Evolutionary conservation across 2,113 vertebrate genomes (phyloP).

Genomic region (Salvelinus alpinus): DNA sequence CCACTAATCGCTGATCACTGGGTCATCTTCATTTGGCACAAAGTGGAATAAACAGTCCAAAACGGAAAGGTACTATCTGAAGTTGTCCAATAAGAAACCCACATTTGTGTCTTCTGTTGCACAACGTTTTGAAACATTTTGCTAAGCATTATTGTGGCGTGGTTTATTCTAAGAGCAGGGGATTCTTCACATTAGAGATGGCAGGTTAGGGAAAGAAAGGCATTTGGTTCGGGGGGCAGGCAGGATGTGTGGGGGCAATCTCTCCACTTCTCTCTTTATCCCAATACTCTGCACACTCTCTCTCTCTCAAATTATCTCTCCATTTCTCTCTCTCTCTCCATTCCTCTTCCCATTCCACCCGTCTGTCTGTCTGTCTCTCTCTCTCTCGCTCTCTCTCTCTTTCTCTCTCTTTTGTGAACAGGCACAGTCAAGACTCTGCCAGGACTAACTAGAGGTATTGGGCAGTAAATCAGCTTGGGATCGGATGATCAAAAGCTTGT

Average conservation of each 20-base stretch:
- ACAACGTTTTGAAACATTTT: neutral
- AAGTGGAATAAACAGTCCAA: no score
- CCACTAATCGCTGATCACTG: no score
- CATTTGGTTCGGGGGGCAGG: slow-evolving; percentile 14
- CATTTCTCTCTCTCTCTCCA: neutral
- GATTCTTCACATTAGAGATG: slow-evolving; percentile 37
- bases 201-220: slow-evolving; percentile 2
- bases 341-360: no score
- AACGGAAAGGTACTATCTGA: no score
- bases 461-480: slow-evolving; percentile 61
- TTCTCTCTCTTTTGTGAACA: slow-evolving; percentile 18
- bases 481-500: slow-evolving; percentile 60
- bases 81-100: no score
- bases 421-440: slow-evolving; percentile 48
- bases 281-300: neutral
- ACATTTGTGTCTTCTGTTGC: no score
- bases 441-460: slow-evolving; percentile 55
- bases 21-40: no score
- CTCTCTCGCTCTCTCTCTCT: slow-evolving; percentile 4
- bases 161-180: neutral
- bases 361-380: slow-evolving; percentile 13
- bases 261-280: neutral
- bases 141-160: neutral
- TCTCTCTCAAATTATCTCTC: slow-evolving; percentile 29
- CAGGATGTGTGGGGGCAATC: slow-evolving; percentile 12